Percentiles rank a stretch among this genome's conserved stretches.
Evolutionary conservation across 2,888 invertebrate species (phyloP).

Genomic region (Andrena bucephala): DNA sequence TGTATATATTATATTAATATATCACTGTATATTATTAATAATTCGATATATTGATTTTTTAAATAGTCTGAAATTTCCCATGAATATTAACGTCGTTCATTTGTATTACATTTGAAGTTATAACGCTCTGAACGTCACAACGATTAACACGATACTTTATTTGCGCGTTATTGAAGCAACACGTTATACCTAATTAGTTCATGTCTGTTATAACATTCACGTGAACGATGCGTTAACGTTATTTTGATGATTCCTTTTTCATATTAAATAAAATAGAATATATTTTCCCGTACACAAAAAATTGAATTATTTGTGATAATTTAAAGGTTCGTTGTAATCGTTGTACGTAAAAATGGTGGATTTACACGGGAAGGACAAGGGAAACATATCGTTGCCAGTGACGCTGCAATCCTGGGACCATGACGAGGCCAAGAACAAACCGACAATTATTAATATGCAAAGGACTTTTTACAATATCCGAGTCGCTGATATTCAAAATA

Average conservation of each 20-base stretch:
- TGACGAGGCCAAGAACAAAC: slow-evolving; percentile 31
- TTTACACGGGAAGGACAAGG: slow-evolving; percentile 58
- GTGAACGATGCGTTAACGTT: background rate
- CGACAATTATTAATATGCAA: slow-evolving; percentile 77
- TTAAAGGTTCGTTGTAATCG: background rate
- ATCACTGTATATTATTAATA: no score
- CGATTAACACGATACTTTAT: no score
- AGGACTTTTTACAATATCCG: slow-evolving; percentile 73
- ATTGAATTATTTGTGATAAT: slow-evolving; percentile 2
- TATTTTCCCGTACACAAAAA: background rate
- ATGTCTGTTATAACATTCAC: slow-evolving; percentile 5
- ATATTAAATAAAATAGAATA: background rate
- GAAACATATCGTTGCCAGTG: slow-evolving; percentile 68
- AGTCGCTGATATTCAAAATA: slow-evolving; percentile 71
- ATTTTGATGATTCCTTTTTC: background rate
- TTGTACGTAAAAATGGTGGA: slow-evolving; percentile 66
- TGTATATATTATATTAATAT: no score
- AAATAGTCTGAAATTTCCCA: no score
- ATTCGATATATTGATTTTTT: no score
- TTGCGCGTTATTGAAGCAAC: background rate
- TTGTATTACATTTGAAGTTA: background rate
- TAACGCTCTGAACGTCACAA: no score
- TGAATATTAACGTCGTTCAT: no score
- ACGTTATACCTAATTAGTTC: background rate
- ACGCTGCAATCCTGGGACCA: slow-evolving; percentile 70